Percentiles rank a stretch among this genome's conserved stretches.
phyloP scores from a whole-genome alignment of 2,113 vertebrate genomes.

The Centrocercus urophasianus region DNA sequence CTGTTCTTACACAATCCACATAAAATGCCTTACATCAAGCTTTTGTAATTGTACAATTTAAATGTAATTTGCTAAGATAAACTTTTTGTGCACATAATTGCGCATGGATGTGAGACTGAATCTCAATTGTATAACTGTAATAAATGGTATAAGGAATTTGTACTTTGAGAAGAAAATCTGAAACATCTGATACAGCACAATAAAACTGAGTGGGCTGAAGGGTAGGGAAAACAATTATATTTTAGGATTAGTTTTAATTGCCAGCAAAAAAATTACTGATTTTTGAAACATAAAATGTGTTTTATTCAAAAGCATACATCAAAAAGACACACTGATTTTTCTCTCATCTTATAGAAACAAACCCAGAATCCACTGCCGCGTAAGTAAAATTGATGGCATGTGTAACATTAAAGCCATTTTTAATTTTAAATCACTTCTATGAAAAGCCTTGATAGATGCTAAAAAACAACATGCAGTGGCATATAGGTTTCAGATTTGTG shows the following conservation, averaged over 20 bases:
- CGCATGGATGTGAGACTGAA: background rate
- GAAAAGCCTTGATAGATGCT: background rate
- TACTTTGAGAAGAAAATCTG: background rate
- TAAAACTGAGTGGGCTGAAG: background rate
- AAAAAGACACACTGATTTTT: background rate
- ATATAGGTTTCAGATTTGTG: background rate
- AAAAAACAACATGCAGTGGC: background rate
- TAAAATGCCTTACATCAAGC: background rate
- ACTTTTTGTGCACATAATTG: background rate
- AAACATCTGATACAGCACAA: background rate
- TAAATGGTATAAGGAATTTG: background rate
- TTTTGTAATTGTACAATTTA: background rate
- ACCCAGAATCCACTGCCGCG: background rate
- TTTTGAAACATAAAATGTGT: background rate
- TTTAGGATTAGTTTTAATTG: conserved; percentile 17
- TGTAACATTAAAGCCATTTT: background rate
- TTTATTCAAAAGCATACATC: background rate
- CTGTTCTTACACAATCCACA: background rate
- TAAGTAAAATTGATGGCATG: background rate
- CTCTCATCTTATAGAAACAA: background rate
- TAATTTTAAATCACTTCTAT: background rate
- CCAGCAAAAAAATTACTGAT: background rate
- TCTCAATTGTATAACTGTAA: background rate
- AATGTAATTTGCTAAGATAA: background rate
- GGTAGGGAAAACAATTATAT: background rate